Base-by-base conservation (phyloP, 2,888 invertebrate genomes). In the Pollenia amentaria region DNA sequence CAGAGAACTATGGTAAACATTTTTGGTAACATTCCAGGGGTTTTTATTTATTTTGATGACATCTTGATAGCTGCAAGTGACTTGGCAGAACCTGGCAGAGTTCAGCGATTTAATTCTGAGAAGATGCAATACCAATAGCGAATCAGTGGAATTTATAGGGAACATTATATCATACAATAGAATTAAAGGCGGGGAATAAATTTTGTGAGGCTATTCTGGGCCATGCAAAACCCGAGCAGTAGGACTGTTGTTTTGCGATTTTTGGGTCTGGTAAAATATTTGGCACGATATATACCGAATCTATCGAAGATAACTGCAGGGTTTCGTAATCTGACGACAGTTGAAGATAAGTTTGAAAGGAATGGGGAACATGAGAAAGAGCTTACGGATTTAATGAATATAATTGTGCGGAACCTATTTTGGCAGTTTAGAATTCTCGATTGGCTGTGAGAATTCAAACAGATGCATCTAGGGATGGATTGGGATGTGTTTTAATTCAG, bases 1-100 rank as follows among this genome's bases (percentile, higher is more conserved):
- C 91, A 92, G 80, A 87, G 88, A 44, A 89, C 88, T 73, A 91
- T 90, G 86, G 88, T 89, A 42, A 87, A 85, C 21, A 46, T n/a
- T 64, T n/a, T n/a, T n/a, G n/a, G n/a, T n/a, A n/a, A n/a, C n/a
- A n/a, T n/a, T n/a, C n/a, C n/a, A n/a, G n/a, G n/a, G n/a, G n/a
- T n/a, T n/a, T n/a, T n/a, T n/a, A n/a, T n/a, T n/a, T n/a, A 64
- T 18, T 64, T 64, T 44, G 64, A 64, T 64, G 42, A 64, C n/a
- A 46, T 40, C 9, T 14, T 21, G 6, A 3, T 0, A 6, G n/a
- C n/a, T n/a, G 51, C 16, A 51, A 1, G 6, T 3, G 3, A 4
- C 1, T 7, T 14, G 12, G 21, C 18, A 7, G 21, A 65, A 21
- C 65, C 44, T 14, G 46, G 46, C 21, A 12, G 21, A 10, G 4